These are phyloP conservation scores for Achlya flavicornis DNA, from an alignment of 2,888 invertebrate genomes.

Conservation along the genomic window DNA sequence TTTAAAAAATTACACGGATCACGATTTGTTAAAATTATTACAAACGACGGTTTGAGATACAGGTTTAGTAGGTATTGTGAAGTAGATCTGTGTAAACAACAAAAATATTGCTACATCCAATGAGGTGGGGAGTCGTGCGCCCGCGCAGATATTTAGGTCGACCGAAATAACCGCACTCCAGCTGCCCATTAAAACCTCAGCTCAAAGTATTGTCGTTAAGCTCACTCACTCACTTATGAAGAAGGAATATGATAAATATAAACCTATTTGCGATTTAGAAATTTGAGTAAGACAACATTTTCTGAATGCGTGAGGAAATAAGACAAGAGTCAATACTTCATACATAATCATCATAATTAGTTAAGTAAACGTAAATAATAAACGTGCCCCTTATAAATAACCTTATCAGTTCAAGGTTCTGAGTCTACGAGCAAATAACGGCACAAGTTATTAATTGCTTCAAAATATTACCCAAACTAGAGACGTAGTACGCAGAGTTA, in stretches of 20 bases:
- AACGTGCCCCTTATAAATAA: constrained; percentile 10
- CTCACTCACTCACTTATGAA: not conserved
- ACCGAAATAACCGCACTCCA: constrained; percentile 70
- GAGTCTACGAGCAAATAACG: constrained; percentile 24
- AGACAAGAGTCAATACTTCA: not conserved
- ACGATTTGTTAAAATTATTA: constrained; percentile 21
- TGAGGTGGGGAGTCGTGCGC: constrained; percentile 50
- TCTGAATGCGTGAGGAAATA: not conserved
- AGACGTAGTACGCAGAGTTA: constrained; percentile 39
- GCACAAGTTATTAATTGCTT: constrained; percentile 31
- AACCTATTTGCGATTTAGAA: not conserved
- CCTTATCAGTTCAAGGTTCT: constrained; percentile 45
- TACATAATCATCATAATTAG: not conserved
- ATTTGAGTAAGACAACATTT: no score
- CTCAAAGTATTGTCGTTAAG: constrained; percentile 24
- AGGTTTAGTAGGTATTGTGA: constrained; percentile 33
- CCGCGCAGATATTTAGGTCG: constrained; percentile 79
- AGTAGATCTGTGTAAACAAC: constrained; percentile 43
- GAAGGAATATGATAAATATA: not conserved
- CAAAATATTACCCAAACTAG: constrained; percentile 37
- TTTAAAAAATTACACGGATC: constrained; percentile 22
- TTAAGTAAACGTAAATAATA: not conserved
- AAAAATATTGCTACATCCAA: constrained; percentile 48
- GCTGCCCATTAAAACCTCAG: constrained; percentile 53
- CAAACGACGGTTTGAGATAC: constrained; percentile 34